Base-by-base conservation (phyloP, 2,797 vertebrate genomes). In the Chiloscyllium punctatum region DNA sequence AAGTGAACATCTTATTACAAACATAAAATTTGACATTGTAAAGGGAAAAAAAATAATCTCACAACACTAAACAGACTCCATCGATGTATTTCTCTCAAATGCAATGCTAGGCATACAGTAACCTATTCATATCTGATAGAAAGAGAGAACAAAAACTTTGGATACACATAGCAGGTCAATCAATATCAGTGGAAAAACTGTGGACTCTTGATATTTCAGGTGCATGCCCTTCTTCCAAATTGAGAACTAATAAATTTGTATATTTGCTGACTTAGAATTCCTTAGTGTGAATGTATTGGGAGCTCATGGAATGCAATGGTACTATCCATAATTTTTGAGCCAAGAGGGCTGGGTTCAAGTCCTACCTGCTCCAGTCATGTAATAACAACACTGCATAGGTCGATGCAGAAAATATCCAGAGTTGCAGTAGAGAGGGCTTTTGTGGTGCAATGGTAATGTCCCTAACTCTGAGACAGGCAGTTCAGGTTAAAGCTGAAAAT, bases 1-100 rank as follows among this genome's bases (percentile, higher is more conserved):
- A 95, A 95, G 69, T 16, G 77, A 72, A 95, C 88, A 91, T 91
- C 57, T 62, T 57, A 77, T 77, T 77, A 25, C 71, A n/a, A 77
- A 27, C 6, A 53, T 16, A 57, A 77, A 74, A 95, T 51, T 53
- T 74, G 27, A 95, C 51, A 53, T 25, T 94, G 16, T 33, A 71
- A 25, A 7, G 69, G 8, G 30, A 72, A 95, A 77, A 74, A 77
- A 6, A 16, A 57, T 27, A 94, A 48, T 48, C 51, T 51, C 37
- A 74, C 42, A 94, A 90, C 53, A 15, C 62, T 33, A 91, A 66
- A n/a, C 27, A 62, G 87, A 13, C 0, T 84, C 82, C 1, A 27
- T n/a, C n/a, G 5, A 37, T 42, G 42, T n/a, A n/a, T 92, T 9
- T 23, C 66, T 25, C 23, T 37, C 23, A 37, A 92, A 92, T 9